These are phyloP conservation scores for Leucoraja ocellata DNA, from an alignment of 2,797 vertebrate species.

Conservation along the genomic window DNA sequence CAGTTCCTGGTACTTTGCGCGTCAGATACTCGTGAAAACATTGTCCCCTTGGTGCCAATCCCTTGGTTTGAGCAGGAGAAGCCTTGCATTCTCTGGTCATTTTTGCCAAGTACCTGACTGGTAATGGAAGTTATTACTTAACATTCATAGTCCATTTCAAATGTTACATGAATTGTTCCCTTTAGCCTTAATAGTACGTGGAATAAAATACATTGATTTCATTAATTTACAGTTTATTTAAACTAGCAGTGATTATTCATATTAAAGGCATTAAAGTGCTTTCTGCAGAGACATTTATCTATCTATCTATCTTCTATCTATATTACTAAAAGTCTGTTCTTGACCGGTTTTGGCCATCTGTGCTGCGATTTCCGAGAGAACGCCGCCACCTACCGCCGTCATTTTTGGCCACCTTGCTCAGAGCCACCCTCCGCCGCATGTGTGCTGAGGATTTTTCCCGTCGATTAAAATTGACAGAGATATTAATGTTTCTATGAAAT, in stretches of 20 bases:
- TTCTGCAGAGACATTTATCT: not conserved
- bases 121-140: not conserved
- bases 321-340: too few species aligned
- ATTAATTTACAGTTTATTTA: not conserved
- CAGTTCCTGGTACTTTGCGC: too few species aligned
- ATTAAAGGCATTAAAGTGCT: constrained; percentile 16
- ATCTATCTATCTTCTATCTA: too few species aligned
- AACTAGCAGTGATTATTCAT: constrained; percentile 32
- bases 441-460: too few species aligned
- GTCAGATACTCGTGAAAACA: not conserved
- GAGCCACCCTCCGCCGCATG: too few species aligned
- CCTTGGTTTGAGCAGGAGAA: too few species aligned
- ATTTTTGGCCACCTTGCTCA: too few species aligned
- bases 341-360: too few species aligned
- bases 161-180: not conserved
- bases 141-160: not conserved
- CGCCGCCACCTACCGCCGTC: too few species aligned
- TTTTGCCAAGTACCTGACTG: not conserved
- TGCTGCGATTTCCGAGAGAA: too few species aligned
- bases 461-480: too few species aligned
- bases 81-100: not conserved
- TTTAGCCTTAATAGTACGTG: constrained; percentile 7
- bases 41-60: not conserved
- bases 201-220: constrained; percentile 15
- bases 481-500: too few species aligned